phyloP scores from a whole-genome alignment of 2,113 vertebrate genomes.

The Gallinago jamesoni region DNA sequence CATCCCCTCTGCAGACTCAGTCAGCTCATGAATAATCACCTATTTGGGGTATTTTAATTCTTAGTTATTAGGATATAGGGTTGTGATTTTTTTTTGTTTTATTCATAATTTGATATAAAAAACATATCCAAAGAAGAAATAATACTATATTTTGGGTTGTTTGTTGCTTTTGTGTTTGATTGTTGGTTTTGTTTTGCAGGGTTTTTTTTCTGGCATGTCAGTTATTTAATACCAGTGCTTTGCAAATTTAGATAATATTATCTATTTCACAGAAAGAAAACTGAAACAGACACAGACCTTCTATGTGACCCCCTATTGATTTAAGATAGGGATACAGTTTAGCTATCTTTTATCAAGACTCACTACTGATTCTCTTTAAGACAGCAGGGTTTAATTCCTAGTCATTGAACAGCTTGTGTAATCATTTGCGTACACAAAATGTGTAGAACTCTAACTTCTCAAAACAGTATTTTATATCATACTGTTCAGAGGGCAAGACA shows the following conservation, averaged over 20 bases:
- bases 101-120: neutral
- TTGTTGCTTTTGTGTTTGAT: neutral
- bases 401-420: neutral
- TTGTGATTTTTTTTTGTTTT: neutral
- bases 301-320: neutral
- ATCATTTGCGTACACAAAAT: neutral
- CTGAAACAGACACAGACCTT: neutral
- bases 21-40: neutral
- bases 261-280: neutral
- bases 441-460: neutral
- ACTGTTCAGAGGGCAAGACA: neutral
- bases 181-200: neutral
- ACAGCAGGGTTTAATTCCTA: neutral
- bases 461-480: neutral
- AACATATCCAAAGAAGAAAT: neutral
- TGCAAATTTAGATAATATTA: neutral
- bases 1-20: neutral
- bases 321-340: neutral
- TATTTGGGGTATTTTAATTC: neutral
- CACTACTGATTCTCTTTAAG: neutral
- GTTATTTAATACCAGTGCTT: neutral
- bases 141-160: neutral
- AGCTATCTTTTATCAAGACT: neutral
- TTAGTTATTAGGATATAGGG: neutral
- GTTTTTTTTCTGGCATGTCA: neutral